Evolutionary conservation across 2,113 vertebrate species (phyloP), one percentile per base, ranked within the genome.

Genomic region (Sula dactylatra): DNA sequence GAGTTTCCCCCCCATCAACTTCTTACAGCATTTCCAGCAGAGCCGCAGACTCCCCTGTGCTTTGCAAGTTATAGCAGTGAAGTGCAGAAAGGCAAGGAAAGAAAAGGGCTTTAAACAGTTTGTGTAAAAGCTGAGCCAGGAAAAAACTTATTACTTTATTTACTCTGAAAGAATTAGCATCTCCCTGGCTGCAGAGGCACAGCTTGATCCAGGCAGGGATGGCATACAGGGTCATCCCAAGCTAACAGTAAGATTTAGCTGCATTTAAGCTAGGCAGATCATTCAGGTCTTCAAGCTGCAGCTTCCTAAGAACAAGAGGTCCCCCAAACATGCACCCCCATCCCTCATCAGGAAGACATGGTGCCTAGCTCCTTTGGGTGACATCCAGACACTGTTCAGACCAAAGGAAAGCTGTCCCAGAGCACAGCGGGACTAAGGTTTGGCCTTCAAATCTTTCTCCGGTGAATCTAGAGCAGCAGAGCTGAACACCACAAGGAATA

Each of bases 21-120:
- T 34, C 67, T 38, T 6, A 3, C 49, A 69, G 69, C 62, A 6
- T 21, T 44, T 55, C 88, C 87, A 87, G n/a, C 55, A 55, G 70
- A 21, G 20, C 58, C 56, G 21, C 58, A 70, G 40, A 44, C 55
- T 56, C 38, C 31, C 32, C 31, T 16, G 5, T 9, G 34, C 70
- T 56, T 0, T 5, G 16, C 25, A 6, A 26, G 8, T 1, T 32
- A 34, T 2, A 74, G 64, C 31, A 6, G 29, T 0, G 12, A 56
- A 65, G 61, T 3, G 15, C n/a, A 69, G 59, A 36, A 55, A 44
- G 13, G 13, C 5, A 9, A 55, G 52, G 17, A 10, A 21, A 34
- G 54, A 20, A 36, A 31, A 55, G 9, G 24, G 14, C 7, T 89
- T 19, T 27, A 22, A 47, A 45, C 10, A 24, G 27, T 16, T 67